Evolutionary conservation across 2,888 invertebrate species (phyloP).

Genomic region (Trisateles emortualis): DNA sequence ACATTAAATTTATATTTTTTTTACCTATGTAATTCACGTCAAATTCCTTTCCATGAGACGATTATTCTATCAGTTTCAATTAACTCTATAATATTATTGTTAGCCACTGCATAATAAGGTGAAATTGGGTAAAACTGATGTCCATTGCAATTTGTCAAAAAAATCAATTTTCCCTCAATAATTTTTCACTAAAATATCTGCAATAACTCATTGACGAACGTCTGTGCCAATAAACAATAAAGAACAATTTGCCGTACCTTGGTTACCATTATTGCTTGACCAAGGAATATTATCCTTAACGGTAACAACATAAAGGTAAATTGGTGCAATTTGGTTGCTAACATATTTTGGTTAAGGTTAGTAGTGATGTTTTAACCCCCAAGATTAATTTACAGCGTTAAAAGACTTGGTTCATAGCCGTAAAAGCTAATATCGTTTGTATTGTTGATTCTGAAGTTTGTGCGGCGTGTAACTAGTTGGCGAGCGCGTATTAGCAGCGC

Average conservation of each 20-base stretch:
- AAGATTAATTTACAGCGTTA: conserved; percentile 40
- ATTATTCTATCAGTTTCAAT: conserved; percentile 21
- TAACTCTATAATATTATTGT: conserved; percentile 12
- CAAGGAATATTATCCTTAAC: conserved; percentile 13
- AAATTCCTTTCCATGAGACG: no score
- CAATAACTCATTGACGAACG: conserved; percentile 69
- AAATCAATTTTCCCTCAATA: conserved; percentile 77
- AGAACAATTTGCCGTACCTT: conserved; percentile 68
- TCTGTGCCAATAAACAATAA: conserved; percentile 79
- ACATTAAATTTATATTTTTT: no score
- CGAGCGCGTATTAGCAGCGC: conserved; percentile 78
- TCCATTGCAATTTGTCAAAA: conserved; percentile 42
- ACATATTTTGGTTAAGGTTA: conserved; percentile 50
- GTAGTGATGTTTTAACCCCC: conserved; percentile 65
- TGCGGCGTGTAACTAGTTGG: conserved; percentile 72
- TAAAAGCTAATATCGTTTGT: conserved; percentile 44
- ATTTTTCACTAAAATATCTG: conserved; percentile 65
- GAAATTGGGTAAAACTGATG: conserved; percentile 9
- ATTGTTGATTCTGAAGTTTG: conserved; percentile 38
- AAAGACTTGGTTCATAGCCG: conserved; percentile 29
- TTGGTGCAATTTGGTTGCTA: conserved; percentile 29
- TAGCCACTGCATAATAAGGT: no score
- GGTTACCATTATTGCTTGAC: conserved; percentile 28
- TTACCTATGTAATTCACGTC: no score
- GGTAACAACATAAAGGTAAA: conserved; percentile 27